phyloP scores from a whole-genome alignment of 2,113 vertebrate species.

The Urocolius indicus region DNA sequence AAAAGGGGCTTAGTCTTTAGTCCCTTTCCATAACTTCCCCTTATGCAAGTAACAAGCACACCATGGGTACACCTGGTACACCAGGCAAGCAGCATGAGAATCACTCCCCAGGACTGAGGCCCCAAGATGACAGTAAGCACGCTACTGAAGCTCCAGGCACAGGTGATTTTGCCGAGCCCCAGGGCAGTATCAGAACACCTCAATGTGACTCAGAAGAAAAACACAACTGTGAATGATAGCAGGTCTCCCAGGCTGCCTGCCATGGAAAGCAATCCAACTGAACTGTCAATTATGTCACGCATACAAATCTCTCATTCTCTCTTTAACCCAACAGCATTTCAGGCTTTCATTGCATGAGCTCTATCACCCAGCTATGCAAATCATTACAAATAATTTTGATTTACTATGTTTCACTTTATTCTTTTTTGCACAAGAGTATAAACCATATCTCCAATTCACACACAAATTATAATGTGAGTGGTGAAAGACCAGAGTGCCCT shows the following conservation, averaged over 20 bases:
- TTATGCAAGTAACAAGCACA: too few species aligned
- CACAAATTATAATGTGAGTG: fast-evolving
- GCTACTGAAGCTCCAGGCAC: neutral
- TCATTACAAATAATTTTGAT: neutral
- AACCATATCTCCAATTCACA: fast-evolving
- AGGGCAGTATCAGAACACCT: neutral
- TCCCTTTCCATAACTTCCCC: neutral
- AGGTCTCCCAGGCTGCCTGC: neutral
- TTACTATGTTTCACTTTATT: neutral
- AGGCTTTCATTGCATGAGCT: neutral
- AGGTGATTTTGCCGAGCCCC: neutral
- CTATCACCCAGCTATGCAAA: neutral
- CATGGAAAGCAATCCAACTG: neutral
- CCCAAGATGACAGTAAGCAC: neutral
- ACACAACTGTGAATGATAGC: neutral
- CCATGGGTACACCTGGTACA: fast-evolving
- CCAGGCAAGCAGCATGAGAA: too few species aligned
- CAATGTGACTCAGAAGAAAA: neutral
- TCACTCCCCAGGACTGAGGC: neutral
- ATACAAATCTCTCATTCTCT: neutral
- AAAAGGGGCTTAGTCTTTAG: fast-evolving
- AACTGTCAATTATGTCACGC: neutral
- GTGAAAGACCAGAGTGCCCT: neutral
- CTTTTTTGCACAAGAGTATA: neutral
- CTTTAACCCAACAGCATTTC: neutral